A percentile compares a stretch with the other conserved stretches of the same genome.
phyloP scores from a whole-genome alignment of 2,113 vertebrate genomes.

The Xyrauchen texanus region DNA sequence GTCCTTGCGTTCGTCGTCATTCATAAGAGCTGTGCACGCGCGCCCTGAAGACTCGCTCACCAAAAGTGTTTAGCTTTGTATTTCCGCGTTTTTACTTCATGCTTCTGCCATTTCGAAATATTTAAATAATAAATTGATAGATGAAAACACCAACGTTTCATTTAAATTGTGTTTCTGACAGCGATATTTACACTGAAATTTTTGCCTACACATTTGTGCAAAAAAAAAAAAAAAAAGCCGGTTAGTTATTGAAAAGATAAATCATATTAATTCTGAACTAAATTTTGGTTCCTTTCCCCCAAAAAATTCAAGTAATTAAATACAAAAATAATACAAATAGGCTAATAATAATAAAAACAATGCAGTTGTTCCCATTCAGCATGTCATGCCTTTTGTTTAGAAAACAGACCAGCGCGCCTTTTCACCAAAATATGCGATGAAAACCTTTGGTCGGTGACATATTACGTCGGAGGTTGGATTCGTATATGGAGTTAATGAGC shows the following conservation, averaged over 20 bases:
- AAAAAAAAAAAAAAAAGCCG: neutral
- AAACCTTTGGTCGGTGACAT: constrained; percentile 64
- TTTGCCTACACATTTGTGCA: neutral
- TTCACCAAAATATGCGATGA: constrained; percentile 49
- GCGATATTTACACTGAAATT: neutral
- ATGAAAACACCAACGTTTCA: neutral
- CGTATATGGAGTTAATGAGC: constrained; percentile 79
- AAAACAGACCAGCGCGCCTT: constrained; percentile 4
- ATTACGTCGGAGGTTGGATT: constrained; percentile 69
- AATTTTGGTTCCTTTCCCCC: too few relatives aligned
- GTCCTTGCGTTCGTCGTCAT: constrained; percentile 15
- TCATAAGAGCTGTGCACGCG: neutral
- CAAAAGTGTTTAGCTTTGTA: neutral
- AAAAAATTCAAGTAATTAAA: neutral
- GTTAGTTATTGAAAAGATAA: neutral
- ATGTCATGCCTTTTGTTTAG: neutral
- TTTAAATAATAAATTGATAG: neutral
- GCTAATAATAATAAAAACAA: too few relatives aligned
- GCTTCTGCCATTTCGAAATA: neutral
- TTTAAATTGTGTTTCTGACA: neutral
- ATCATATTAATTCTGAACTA: too few relatives aligned
- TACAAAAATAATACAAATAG: neutral
- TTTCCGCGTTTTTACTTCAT: neutral
- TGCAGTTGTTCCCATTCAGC: neutral
- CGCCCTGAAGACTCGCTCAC: neutral